These are phyloP conservation scores for Pseudomyrmex cubaensis DNA, from an alignment of 1,140 invertebrate species.

Conservation along the genomic window DNA sequence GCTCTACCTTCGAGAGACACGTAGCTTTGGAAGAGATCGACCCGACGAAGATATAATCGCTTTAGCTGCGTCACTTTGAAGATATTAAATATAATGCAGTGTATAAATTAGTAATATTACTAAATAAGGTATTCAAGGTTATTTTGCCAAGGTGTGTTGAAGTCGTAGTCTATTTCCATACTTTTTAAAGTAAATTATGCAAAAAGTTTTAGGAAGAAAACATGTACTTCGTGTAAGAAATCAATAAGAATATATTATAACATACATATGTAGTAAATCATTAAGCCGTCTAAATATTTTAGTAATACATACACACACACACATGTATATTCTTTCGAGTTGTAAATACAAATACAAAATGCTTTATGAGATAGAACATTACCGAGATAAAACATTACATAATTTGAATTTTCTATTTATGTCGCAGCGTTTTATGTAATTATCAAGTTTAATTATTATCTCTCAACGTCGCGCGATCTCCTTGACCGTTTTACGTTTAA, in stretches of 20 bases:
- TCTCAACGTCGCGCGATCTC: background rate
- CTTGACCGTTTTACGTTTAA: background rate
- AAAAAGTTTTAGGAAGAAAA: background rate
- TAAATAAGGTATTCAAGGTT: background rate
- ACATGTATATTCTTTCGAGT: too few species aligned
- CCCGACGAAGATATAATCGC: slow-evolving; percentile 76
- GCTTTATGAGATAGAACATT: too few species aligned
- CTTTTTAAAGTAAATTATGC: background rate
- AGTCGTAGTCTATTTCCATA: background rate
- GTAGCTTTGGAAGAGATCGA: slow-evolving; percentile 60
- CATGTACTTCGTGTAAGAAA: background rate
- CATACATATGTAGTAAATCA: too few species aligned
- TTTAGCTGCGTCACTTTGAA: slow-evolving; percentile 75
- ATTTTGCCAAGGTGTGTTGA: background rate
- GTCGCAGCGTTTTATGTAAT: background rate
- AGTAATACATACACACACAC: too few species aligned
- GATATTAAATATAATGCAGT: slow-evolving; percentile 72
- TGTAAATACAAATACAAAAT: too few species aligned
- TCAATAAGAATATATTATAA: background rate
- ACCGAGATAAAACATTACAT: too few species aligned
- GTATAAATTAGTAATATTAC: slow-evolving; percentile 26
- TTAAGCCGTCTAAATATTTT: background rate
- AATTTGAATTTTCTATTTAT: background rate
- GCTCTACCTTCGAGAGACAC: slow-evolving; percentile 43
- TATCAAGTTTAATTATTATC: background rate